Conservation (phyloP, 1,140 invertebrate species). For the Cylas formicarius region DNA sequence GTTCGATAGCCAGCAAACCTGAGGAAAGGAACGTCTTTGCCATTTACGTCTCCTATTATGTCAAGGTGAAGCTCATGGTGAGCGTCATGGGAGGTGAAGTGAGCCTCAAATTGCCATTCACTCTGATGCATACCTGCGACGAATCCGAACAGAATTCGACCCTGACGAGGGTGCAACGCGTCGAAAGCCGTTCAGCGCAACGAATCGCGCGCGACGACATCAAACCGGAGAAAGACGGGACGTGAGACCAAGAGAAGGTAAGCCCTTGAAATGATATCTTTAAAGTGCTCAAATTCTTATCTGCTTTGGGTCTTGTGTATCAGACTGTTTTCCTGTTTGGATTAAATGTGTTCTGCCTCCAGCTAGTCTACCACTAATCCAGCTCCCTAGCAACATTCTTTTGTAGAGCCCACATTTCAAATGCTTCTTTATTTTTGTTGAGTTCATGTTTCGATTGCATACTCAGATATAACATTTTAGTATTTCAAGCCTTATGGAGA, state of each 20-base stretch:
- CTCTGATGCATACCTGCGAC: constrained; percentile 53
- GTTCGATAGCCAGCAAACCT: constrained; percentile 49
- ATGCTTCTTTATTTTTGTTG: no score
- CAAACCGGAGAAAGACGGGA: constrained; percentile 38
- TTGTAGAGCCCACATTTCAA: no score
- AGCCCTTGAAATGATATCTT: no score
- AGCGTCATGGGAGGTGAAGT: constrained; percentile 73
- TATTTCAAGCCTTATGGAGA: no score
- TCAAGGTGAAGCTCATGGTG: constrained; percentile 73
- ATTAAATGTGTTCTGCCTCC: no score
- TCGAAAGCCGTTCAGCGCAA: constrained; percentile 15
- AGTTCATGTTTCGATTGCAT: no score
- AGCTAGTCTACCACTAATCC: no score
- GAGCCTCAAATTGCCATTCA: constrained; percentile 73
- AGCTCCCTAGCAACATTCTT: no score
- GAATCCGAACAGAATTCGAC: constrained; percentile 36
- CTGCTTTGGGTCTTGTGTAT: no score
- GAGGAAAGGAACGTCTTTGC: constrained; percentile 79
- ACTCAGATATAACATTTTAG: no score
- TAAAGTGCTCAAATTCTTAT: no score
- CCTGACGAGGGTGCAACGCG: constrained; percentile 19
- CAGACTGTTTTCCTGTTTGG: no score
- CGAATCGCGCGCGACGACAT: constrained; percentile 16
- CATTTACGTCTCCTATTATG: constrained; percentile 84
- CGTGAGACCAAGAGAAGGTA: constrained; percentile 39